These are phyloP conservation scores for Branchellion lobata DNA, from an alignment of 2,888 invertebrate genomes.

Conservation along the genomic window DNA sequence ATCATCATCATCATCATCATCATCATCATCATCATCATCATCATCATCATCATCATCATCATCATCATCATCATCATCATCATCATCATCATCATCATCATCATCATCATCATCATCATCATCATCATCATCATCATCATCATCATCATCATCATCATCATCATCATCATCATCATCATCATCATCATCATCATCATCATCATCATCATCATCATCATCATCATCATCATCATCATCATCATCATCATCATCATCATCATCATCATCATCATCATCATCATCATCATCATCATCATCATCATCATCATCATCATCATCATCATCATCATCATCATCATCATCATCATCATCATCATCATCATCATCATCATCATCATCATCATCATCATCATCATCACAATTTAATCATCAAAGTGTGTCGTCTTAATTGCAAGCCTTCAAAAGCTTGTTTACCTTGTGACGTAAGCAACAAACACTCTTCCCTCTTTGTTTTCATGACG, in stretches of 20 bases:
- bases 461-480: too few relatives aligned
- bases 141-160: constrained; percentile 13
- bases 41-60: constrained; percentile 1
- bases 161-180: not conserved
- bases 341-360: constrained; percentile 10
- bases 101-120: constrained; percentile 7
- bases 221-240: constrained; percentile 17
- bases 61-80: too few relatives aligned
- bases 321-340: constrained; percentile 7
- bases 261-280: not conserved
- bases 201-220: not conserved
- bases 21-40: constrained; percentile 69
- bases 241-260: not conserved
- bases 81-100: not conserved
- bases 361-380: constrained; percentile 32
- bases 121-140: not conserved
- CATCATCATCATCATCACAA: constrained; percentile 32
- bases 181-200: not conserved
- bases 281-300: constrained; percentile 26
- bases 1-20: constrained; percentile 62
- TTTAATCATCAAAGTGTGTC: not conserved
- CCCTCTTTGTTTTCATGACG: too few relatives aligned
- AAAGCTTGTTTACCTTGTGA: too few relatives aligned
- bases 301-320: constrained; percentile 39
- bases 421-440: not conserved